Evolutionary conservation across 2,113 vertebrate species (phyloP), one percentile per base, ranked within the genome.

Genomic region (Zapus hudsonius): DNA sequence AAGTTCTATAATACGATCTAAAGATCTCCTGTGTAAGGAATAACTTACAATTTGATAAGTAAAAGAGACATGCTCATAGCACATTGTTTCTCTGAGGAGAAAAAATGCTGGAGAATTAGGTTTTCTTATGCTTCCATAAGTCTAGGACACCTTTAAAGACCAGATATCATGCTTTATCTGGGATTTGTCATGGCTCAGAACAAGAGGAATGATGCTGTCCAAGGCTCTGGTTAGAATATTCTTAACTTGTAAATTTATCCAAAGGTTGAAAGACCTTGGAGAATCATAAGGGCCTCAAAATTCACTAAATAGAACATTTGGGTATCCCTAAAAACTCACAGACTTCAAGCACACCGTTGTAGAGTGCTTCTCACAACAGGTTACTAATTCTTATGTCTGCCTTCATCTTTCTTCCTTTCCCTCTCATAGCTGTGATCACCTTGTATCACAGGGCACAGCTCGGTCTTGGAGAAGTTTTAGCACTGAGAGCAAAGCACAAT

Each of bases 21-120:
- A 83, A 87, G 81, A 38, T 8, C 25, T 84, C 75, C 67, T 36
- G 85, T 92, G 59, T 31, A 81, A 89, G 88, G 84, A 47, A 9
- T 17, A 10, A 13, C 31, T 75, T 22, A 27, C 83, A 40, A 22
- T 61, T 12, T 67, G 66, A 12, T n/a, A 55, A 80, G 66, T 3
- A 3, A 19, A 33, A 66, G 40, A 80, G 57, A 7, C 57, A 3
- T 4, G 11, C 17, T 33, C 1, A 12, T 0, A 1, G 63, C 27
- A 20, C 16, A 7, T 5, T 1, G 1, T 38, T 67, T 94, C 92
- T 61, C 72, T 47, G 70, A 84, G 5, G 72, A 66, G 23, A 70
- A 75, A n/a, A 10, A 19, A 3, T 7, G 55, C 61, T 27, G 63
- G 38, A 57, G 67, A 61, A 11, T 11, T n/a, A 38, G 57, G 90